Evolutionary conservation across 2,888 invertebrate species (phyloP).

Genomic region (Rhagium mordax): DNA sequence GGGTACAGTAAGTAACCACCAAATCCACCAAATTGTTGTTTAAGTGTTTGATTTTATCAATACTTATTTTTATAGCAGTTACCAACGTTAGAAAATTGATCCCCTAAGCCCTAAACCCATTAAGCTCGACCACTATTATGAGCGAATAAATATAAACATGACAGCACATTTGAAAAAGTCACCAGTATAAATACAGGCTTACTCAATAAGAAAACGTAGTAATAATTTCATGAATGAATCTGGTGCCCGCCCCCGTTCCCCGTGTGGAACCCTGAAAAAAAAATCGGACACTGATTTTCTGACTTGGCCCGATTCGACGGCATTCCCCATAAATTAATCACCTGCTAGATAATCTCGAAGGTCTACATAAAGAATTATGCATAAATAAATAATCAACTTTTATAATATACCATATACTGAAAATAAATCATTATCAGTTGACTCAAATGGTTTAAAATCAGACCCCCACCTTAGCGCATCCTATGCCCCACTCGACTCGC

Average conservation of each 20-base stretch:
- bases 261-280: background rate
- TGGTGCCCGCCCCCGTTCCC: background rate
- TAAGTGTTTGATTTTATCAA: too few species aligned
- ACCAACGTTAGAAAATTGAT: too few species aligned
- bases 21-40: too few species aligned
- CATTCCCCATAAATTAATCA: background rate
- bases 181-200: background rate
- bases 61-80: too few species aligned
- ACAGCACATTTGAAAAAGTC: background rate
- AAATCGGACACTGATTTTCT: background rate
- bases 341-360: background rate
- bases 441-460: conserved; percentile 15
- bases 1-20: too few species aligned
- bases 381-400: background rate
- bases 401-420: background rate
- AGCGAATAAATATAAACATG: background rate
- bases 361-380: background rate
- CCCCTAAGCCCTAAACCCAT: too few species aligned
- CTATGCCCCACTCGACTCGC: background rate
- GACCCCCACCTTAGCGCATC: conserved; percentile 9
- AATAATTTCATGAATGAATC: background rate
- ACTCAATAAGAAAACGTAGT: background rate
- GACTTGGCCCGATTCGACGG: background rate
- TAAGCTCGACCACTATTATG: too few species aligned
- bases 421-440: conserved; percentile 2